These are phyloP conservation scores for Pentamera pediparva DNA, from an alignment of 53 echinoderm and acorn worm genomes.

Conservation along the genomic window DNA sequence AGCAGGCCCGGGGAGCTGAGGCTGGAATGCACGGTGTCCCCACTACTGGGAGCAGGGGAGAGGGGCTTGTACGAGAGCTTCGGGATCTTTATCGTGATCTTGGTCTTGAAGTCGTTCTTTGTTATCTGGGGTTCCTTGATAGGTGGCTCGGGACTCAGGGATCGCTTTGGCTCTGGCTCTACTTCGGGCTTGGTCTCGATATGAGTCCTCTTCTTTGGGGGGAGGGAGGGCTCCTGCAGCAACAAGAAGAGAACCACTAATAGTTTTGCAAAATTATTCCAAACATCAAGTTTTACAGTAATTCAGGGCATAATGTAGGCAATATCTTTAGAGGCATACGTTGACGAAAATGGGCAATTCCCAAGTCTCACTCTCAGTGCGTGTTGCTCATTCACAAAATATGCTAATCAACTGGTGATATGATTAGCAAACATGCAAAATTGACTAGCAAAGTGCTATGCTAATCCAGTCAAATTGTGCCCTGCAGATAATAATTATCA, in stretches of 20 bases:
- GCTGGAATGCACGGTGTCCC: conserved; percentile 31
- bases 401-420: no score
- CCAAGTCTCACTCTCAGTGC: no score
- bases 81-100: conserved; percentile 30
- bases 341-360: no score
- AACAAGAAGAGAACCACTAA: not conserved
- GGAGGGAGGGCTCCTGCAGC: conserved; percentile 12
- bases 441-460: no score
- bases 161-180: not conserved
- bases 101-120: conserved; percentile 30
- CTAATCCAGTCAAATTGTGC: no score
- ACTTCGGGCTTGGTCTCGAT: not conserved
- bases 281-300: not conserved
- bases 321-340: no score
- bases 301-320: not conserved
- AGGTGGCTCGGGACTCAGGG: not conserved
- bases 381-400: no score
- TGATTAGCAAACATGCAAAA: no score
- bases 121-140: conserved; percentile 26
- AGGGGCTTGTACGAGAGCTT: conserved; percentile 20
- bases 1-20: conserved; percentile 16
- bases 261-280: not conserved
- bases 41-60: conserved; percentile 23
- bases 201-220: conserved; percentile 20
- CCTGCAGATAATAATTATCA: no score